Conservation (phyloP, 2,888 invertebrate genomes). For the Drosophila mimetica region DNA sequence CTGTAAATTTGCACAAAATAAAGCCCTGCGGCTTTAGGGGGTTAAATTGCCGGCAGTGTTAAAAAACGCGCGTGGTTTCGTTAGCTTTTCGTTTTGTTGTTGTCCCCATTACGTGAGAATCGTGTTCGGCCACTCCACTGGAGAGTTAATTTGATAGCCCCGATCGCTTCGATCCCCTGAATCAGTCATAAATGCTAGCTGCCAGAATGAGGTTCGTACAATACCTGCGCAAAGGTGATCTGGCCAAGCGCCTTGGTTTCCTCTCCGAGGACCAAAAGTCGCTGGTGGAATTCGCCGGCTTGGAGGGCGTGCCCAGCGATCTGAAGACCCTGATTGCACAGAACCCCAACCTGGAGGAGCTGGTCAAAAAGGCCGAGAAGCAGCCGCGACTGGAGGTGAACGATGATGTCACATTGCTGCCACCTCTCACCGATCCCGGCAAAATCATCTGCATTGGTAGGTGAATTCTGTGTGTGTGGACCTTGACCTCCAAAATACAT, state of each 20-base stretch:
- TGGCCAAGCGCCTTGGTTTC: constrained; percentile 87
- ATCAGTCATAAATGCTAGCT: constrained; percentile 65
- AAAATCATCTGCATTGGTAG: constrained; percentile 91
- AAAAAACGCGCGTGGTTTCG: background rate
- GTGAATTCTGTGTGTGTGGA: background rate
- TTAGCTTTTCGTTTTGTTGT: constrained; percentile 4
- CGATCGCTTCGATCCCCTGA: background rate
- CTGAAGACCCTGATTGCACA: constrained; percentile 84
- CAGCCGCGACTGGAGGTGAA: constrained; percentile 47
- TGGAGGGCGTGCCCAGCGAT: constrained; percentile 81
- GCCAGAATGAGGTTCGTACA: constrained; percentile 87
- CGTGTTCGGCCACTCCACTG: constrained; percentile 3
- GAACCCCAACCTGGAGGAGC: constrained; percentile 78
- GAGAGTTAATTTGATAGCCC: constrained; percentile 9
- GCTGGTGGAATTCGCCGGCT: constrained; percentile 86
- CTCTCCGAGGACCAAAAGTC: constrained; percentile 87
- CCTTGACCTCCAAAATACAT: background rate
- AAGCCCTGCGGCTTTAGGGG: background rate
- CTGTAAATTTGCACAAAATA: too few relatives aligned
- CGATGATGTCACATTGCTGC: constrained; percentile 82
- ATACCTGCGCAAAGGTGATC: constrained; percentile 86
- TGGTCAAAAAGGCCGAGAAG: constrained; percentile 62
- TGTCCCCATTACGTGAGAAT: constrained; percentile 26
- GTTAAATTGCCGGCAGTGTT: constrained; percentile 8
- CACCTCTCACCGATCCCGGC: constrained; percentile 92